These are phyloP conservation scores for Ciconia boyciana DNA, from an alignment of 2,113 vertebrate species.

Conservation along the genomic window DNA sequence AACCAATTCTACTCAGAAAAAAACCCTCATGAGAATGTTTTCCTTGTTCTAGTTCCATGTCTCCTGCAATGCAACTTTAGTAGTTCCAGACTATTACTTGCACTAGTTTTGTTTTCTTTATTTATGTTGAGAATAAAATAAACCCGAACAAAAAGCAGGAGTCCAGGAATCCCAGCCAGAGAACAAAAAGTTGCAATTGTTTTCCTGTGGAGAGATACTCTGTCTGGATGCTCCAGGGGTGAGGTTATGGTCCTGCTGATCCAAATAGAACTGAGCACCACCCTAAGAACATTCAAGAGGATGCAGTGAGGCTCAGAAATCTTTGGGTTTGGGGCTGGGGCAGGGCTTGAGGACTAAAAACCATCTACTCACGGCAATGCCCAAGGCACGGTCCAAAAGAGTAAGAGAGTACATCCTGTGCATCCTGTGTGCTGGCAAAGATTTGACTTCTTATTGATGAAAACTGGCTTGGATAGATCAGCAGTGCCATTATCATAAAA, in stretches of 20 bases:
- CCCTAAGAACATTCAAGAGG: neutral
- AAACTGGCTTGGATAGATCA: neutral
- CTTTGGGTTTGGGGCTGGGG: neutral
- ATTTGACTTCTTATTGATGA: neutral
- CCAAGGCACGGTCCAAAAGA: neutral
- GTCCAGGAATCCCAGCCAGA: slow-evolving; percentile 9
- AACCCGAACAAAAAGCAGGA: neutral
- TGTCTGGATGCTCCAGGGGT: slow-evolving; percentile 42
- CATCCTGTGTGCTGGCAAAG: neutral
- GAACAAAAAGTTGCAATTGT: neutral
- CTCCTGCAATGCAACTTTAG: neutral
- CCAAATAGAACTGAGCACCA: neutral
- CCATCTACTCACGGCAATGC: neutral
- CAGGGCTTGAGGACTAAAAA: neutral
- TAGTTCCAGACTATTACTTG: neutral
- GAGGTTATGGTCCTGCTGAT: slow-evolving; percentile 53
- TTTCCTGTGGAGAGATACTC: slow-evolving; percentile 24
- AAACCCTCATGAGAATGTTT: neutral
- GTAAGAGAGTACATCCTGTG: neutral
- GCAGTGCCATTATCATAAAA: neutral
- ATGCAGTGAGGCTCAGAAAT: neutral
- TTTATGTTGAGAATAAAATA: slow-evolving; percentile 41
- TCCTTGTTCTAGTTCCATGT: neutral
- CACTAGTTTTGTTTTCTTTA: slow-evolving; percentile 36
- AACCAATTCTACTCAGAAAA: neutral